A percentile compares a stretch with the other conserved stretches of the same genome.
These are phyloP conservation scores for Pseudococcus longispinus DNA, from an alignment of 2,888 invertebrate genomes.

Conservation along the genomic window DNA sequence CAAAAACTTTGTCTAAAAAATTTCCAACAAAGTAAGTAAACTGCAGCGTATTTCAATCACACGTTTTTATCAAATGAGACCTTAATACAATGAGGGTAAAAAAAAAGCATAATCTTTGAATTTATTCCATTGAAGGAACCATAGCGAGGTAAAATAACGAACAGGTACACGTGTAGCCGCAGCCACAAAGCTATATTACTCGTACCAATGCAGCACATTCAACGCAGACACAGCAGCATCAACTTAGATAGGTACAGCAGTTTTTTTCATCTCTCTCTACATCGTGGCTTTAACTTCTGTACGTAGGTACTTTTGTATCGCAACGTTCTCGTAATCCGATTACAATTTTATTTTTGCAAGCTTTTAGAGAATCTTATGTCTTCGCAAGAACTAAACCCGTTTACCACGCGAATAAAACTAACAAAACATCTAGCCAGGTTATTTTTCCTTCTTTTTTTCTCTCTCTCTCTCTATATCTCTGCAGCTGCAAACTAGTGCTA, in stretches of 20 bases:
- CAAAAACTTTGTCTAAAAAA: background rate
- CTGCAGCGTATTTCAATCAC: background rate
- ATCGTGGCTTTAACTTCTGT: background rate
- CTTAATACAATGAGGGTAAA: background rate
- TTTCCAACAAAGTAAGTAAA: background rate
- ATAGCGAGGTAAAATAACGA: background rate
- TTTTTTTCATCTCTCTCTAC: background rate
- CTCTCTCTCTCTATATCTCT: background rate
- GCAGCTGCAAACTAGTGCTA: background rate
- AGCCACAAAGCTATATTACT: background rate
- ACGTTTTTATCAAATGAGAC: background rate
- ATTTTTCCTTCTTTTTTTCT: background rate
- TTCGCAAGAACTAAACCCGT: slow-evolving; percentile 3
- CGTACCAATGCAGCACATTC: background rate
- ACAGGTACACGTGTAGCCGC: background rate
- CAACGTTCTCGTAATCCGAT: slow-evolving; percentile 25
- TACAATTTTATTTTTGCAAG: slow-evolving; percentile 35
- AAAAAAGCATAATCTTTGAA: background rate
- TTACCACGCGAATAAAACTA: background rate
- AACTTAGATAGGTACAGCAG: background rate
- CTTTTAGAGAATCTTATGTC: slow-evolving; percentile 11
- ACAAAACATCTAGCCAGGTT: background rate
- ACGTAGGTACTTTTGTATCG: background rate
- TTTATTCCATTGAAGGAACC: background rate
- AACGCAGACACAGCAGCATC: slow-evolving; percentile 11